A percentile compares a stretch with the other conserved stretches of the same genome.
Evolutionary conservation across 2,888 invertebrate genomes (phyloP).

Genomic region (Phytoseiulus persimilis): DNA sequence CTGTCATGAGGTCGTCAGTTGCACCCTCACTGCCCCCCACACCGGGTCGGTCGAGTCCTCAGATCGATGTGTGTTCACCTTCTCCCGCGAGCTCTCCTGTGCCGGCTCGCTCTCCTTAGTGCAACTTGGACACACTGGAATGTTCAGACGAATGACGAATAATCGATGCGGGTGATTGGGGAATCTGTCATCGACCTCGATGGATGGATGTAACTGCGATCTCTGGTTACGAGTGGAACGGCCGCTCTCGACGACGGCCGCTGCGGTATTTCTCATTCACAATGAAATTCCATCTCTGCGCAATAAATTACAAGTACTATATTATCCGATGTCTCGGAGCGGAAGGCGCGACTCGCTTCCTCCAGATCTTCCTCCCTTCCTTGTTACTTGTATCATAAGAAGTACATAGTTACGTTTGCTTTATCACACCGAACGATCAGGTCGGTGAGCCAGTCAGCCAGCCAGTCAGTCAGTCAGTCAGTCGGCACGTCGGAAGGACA

Average conservation of each 20-base stretch:
- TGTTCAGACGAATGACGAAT: not conserved
- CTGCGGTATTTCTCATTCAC: not conserved
- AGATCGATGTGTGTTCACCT: conserved; percentile 31
- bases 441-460: not conserved
- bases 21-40: conserved; percentile 28
- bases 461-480: not conserved
- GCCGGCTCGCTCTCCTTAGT: not conserved
- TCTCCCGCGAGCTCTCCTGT: conserved; percentile 21
- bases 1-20: not conserved
- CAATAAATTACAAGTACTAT: not conserved
- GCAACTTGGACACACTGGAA: not conserved
- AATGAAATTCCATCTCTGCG: not conserved
- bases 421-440: not conserved
- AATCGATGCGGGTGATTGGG: not conserved
- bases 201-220: not conserved
- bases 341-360: not conserved
- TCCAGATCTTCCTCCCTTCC: not conserved
- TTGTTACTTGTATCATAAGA: conserved; percentile 22
- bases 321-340: not conserved
- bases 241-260: not conserved
- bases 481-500: not conserved
- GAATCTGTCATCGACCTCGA: not conserved
- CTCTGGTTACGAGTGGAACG: not conserved
- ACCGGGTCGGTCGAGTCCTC: conserved; percentile 32
- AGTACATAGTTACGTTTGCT: conserved; percentile 31